Percentiles rank a stretch among this genome's conserved stretches.
Conservation (phyloP, 35 echinoderm and acorn worm genomes). For the Amphiura filiformis region DNA sequence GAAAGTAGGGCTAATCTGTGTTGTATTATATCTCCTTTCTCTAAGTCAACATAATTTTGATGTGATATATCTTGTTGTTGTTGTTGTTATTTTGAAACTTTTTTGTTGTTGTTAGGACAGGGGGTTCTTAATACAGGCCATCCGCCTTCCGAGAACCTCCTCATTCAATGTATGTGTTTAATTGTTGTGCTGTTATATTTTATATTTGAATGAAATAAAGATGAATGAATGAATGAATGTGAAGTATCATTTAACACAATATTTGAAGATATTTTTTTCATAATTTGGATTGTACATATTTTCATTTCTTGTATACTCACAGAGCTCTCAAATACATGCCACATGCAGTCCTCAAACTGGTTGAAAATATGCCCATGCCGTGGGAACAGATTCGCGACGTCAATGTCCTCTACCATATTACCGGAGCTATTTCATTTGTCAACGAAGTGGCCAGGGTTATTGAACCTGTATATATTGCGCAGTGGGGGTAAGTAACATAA, state of each 20-base stretch:
- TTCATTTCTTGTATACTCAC: slow-evolving; percentile 7
- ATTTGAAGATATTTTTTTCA: neutral
- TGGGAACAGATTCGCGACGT: slow-evolving; percentile 93
- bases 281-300: neutral
- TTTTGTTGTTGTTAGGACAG: too few species aligned
- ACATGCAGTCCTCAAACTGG: slow-evolving; percentile 94
- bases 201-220: too few species aligned
- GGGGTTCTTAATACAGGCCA: too few species aligned
- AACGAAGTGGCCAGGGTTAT: slow-evolving; percentile 94
- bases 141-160: too few species aligned
- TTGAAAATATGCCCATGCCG: slow-evolving; percentile 99
- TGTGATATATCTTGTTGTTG: too few species aligned
- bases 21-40: neutral
- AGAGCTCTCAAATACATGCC: slow-evolving; percentile 99
- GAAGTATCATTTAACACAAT: neutral
- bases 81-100: too few species aligned
- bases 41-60: neutral
- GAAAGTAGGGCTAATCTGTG: neutral
- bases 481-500: slow-evolving; percentile 90
- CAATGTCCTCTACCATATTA: slow-evolving; percentile 90
- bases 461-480: slow-evolving; percentile 94
- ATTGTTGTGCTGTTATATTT: too few species aligned
- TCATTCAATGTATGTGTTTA: too few species aligned
- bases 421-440: slow-evolving; percentile 96
- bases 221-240: too few species aligned